Evolutionary conservation across 2,797 vertebrate species (phyloP).

Genomic region (Lutjanus argentimaculatus): DNA sequence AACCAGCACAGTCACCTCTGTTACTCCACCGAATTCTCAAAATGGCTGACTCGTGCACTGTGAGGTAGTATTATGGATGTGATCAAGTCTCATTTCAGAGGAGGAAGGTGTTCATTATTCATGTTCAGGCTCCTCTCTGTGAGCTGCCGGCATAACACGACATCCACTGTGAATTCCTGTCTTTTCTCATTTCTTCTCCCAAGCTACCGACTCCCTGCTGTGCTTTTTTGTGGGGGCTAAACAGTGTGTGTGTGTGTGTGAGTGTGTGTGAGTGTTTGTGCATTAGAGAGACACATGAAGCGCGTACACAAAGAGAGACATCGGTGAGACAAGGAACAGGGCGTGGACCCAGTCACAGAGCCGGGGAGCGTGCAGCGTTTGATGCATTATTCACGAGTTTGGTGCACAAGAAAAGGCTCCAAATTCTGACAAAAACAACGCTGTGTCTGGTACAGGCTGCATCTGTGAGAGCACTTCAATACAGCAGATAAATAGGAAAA

Average conservation of each 20-base stretch:
- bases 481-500: not conserved
- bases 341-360: not conserved
- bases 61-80: not conserved
- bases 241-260: not conserved
- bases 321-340: constrained; percentile 6
- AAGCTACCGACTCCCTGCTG: not conserved
- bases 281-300: not conserved
- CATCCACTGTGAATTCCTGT: not conserved
- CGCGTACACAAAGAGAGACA: not conserved
- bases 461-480: not conserved
- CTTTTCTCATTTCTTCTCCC: constrained; percentile 5
- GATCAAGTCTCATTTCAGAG: constrained; percentile 8
- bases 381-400: constrained; percentile 34
- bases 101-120: not conserved
- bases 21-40: constrained; percentile 5
- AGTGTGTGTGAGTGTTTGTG: not conserved
- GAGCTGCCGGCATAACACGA: not conserved
- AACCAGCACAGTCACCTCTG: constrained; percentile 5
- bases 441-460: not conserved
- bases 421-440: not conserved
- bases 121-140: not conserved
- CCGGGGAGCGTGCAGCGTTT: not conserved
- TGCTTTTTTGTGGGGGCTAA: not conserved
- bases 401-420: constrained; percentile 16
- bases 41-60: constrained; percentile 28